Evolutionary conservation across 1,140 invertebrate species (phyloP), one percentile per base, ranked within the genome.

Genomic region (Trichomalopsis sarcophagae): DNA sequence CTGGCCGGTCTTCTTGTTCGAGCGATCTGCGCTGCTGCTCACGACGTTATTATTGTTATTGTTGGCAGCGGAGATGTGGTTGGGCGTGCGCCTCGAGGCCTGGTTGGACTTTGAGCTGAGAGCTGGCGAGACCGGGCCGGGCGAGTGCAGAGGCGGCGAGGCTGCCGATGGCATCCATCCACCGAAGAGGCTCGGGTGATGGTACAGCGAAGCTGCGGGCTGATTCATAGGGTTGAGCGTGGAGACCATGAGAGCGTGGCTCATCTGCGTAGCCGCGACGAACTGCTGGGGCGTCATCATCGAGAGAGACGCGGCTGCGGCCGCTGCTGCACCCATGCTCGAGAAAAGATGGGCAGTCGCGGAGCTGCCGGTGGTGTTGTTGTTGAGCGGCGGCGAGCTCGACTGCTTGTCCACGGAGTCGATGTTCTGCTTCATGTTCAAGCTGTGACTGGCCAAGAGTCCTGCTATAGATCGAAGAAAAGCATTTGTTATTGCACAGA

Each of bases 131-230:
- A 89, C 82, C 7, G 93, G 92, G 62, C 91, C 87, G 76, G 87
- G 89, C 10, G 84, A 87, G 90, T 86, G 92, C 6, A 92, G 93
- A 44, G 90, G 90, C 5, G 91, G 90, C 1, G 91, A 90, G 0
- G 90, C 89, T 1, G 88, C 84, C 3, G 89, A 88, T 5, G 90
- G 92, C 30, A 84, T 89, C 91, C 88, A 94, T 85, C 89, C 93
- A 86, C 74, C 92, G 87, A 95, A 95, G 62, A 95, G 86, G 0
- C 93, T 93, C 2, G 94, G 94, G 88, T 94, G 93, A 78, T 94
- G 89, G 83, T 94, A 94, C 0, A 94, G 83, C 7, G 89, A 85
- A 5, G 55, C 55, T 21, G 21, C 55, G 21, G 83, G 47, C 6
- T 33, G 55, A 7, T 27, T 47, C 0, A 27, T 78, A 2, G 78